These are phyloP conservation scores for Tupaia chinensis DNA, from an alignment of 2,113 vertebrate genomes.

Conservation along the genomic window DNA sequence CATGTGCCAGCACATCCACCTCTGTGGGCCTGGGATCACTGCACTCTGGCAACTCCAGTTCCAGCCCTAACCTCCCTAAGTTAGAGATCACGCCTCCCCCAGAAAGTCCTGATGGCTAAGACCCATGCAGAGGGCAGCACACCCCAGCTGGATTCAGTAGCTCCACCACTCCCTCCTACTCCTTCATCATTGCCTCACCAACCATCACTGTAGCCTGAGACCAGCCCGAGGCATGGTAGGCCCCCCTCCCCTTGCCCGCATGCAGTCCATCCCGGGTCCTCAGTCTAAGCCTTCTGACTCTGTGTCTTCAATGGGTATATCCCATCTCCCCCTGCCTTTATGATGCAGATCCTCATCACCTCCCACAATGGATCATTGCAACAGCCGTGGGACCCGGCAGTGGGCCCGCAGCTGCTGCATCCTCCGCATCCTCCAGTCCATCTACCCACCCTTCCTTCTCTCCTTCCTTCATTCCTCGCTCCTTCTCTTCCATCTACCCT, in stretches of 20 bases:
- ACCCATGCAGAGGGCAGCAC: neutral
- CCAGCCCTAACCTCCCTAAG: neutral
- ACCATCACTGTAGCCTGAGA: neutral
- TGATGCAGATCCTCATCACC: neutral
- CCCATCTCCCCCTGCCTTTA: neutral
- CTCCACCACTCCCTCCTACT: neutral
- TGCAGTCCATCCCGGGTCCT: neutral
- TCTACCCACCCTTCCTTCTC: neutral
- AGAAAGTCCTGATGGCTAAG: neutral
- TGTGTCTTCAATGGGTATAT: neutral
- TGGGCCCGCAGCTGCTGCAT: neutral
- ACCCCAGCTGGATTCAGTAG: rapidly evolving
- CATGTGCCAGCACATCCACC: too few species aligned
- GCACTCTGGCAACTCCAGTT: neutral
- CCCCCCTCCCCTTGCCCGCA: neutral
- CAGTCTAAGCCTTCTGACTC: rapidly evolving
- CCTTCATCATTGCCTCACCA: rapidly evolving
- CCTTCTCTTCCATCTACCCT: neutral
- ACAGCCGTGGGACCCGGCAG: neutral
- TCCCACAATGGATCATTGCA: neutral
- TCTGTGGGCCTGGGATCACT: neutral
- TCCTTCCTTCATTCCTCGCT: too few species aligned
- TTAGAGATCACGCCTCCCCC: too few species aligned
- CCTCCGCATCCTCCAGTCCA: neutral
- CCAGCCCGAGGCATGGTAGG: rapidly evolving